Base-by-base conservation (phyloP, 2,888 invertebrate species). In the Ichneumoninae sp. region DNA sequence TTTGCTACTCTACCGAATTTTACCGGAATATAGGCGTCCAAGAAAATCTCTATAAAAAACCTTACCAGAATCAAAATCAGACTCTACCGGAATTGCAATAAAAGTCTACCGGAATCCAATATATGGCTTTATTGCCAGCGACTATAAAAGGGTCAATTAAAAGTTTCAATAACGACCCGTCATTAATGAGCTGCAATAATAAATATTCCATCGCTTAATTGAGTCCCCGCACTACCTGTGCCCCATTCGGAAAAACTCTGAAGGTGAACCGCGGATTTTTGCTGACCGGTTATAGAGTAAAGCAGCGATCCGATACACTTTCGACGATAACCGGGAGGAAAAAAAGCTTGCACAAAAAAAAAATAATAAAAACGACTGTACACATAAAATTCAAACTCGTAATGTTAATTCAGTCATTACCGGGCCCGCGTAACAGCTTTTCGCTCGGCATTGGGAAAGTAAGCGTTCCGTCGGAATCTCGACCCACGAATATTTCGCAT, bases 341-440 rank as follows among this genome's bases (percentile, higher is more conserved):
- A 10, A 44, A 22, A 62, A 30, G 50, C 66, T 30, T 5, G 26
- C 5, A 57, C 44, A 44, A 44, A 33, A 52, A 50, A 79, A 65
- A 57, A 7, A 36, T 8, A 36, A 40, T 8, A 10, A 40, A 72
- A 72, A n/a, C 30, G 30, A 16, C 13, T 13, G 22, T 26, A 26
- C 19, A 60, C 57, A 40, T 57, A 30, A 71, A 47, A 75, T 75
- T 52, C 44, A 68, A 80, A 36, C 54, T 33, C 19, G 52, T 52
- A 66, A 71, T 66, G 74, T 80, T 74, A 80, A 80, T 80, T 74
- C 74, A 74, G 74, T 83, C 80, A 80, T 76, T 80, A 80, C 76
- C 70, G 76, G 80, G 50, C 62, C 76, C 52, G 47, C 60, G 68
- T 60, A 36, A 57, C 71, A 68, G 76, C 76, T 72, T 80, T 77